These are phyloP conservation scores for Crotalus helleri DNA, from an alignment of 2,113 vertebrate genomes.

Conservation along the genomic window DNA sequence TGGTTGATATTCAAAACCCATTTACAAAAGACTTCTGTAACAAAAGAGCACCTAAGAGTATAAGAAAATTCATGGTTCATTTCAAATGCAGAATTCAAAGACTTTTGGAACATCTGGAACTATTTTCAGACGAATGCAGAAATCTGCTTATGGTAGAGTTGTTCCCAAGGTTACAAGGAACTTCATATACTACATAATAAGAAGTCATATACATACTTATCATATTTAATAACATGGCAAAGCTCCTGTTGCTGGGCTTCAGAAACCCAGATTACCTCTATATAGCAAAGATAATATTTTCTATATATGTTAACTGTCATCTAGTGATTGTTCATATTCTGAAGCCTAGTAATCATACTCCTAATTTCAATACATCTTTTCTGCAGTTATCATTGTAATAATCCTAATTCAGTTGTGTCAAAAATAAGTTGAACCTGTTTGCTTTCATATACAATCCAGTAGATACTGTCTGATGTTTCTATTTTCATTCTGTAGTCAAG, in stretches of 20 bases:
- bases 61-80: slow-evolving; percentile 28
- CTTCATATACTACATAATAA: slow-evolving; percentile 2
- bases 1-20: slow-evolving; percentile 23
- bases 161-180: slow-evolving; percentile 38
- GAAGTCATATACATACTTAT: background rate
- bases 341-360: background rate
- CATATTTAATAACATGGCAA: background rate
- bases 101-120: slow-evolving; percentile 31
- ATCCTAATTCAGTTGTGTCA: background rate
- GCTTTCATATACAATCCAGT: background rate
- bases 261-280: background rate
- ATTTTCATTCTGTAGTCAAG: slow-evolving; percentile 14
- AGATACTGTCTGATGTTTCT: background rate
- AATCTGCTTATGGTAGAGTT: slow-evolving; percentile 25
- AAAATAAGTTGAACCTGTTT: background rate
- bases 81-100: slow-evolving; percentile 21
- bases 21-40: slow-evolving; percentile 37
- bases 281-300: background rate
- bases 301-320: background rate
- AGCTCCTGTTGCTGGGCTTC: background rate
- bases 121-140: slow-evolving; percentile 4
- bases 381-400: background rate
- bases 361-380: background rate
- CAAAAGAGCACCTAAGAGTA: slow-evolving; percentile 26
- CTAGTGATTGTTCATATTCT: background rate